Conservation (phyloP, 2,113 vertebrate species). For the Actenoides hombroni region DNA sequence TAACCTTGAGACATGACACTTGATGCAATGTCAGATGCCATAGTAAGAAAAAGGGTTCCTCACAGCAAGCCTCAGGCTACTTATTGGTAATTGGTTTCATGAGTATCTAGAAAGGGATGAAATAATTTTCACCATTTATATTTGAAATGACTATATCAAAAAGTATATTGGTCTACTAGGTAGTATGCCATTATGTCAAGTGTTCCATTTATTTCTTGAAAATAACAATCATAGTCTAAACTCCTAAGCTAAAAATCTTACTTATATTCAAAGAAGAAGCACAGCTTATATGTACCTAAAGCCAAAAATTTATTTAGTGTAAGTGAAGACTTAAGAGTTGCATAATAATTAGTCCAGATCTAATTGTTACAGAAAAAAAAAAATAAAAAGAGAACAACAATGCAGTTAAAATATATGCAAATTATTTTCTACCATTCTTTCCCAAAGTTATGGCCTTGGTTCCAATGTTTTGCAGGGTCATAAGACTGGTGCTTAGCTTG, state of each 20-base stretch:
- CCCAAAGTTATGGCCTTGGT: accelerated
- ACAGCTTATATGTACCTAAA: not conserved
- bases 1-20: slow-evolving; percentile 11
- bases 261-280: not conserved
- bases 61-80: not conserved
- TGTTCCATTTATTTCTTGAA: not conserved
- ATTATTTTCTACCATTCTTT: not conserved
- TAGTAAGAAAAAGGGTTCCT: not conserved
- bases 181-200: not conserved
- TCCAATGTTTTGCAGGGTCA: not conserved
- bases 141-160: not conserved
- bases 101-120: not conserved
- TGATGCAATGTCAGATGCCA: not conserved
- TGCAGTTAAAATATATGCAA: not conserved
- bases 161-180: not conserved
- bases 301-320: not conserved
- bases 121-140: not conserved
- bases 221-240: not conserved
- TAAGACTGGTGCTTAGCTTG: not conserved
- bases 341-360: not conserved
- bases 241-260: not conserved
- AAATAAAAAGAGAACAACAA: not conserved
- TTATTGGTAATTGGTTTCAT: slow-evolving; percentile 21
- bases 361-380: not conserved
- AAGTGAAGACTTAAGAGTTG: not conserved